Percentiles rank a stretch among this genome's conserved stretches.
Evolutionary conservation across 2,113 vertebrate genomes (phyloP).

Genomic region (Fregata magnificens): DNA sequence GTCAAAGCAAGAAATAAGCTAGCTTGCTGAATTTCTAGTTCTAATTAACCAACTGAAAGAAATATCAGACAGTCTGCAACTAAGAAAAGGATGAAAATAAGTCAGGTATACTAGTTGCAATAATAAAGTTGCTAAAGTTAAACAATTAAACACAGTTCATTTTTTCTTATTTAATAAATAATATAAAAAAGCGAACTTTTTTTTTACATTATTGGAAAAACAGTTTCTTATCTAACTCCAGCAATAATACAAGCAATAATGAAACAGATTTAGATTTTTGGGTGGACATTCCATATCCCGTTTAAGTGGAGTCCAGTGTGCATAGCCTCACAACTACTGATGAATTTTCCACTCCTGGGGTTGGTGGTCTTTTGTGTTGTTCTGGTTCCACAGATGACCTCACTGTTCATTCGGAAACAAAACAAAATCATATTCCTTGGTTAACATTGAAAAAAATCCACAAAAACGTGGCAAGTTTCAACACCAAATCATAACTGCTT

Average conservation of each 20-base stretch:
- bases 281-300: slow-evolving; percentile 12
- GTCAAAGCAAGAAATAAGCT: background rate
- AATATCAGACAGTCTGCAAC: background rate
- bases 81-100: background rate
- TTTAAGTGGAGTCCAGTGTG: slow-evolving; percentile 20
- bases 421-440: background rate
- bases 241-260: slow-evolving; percentile 48
- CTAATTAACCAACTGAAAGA: background rate
- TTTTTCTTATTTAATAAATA: slow-evolving; percentile 75
- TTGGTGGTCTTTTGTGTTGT: background rate
- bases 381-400: background rate
- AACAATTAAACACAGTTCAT: slow-evolving; percentile 57
- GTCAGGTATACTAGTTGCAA: background rate
- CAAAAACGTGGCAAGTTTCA: slow-evolving; percentile 3
- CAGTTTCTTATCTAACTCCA: slow-evolving; percentile 61
- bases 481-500: background rate
- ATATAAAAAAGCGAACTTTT: slow-evolving; percentile 67
- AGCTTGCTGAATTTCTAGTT: background rate
- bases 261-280: background rate
- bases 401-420: background rate
- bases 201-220: slow-evolving; percentile 58
- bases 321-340: slow-evolving; percentile 13
- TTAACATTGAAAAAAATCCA: background rate
- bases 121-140: slow-evolving; percentile 34
- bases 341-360: background rate